These are phyloP conservation scores for Alviniconcha marisindica DNA, from an alignment of 1,140 invertebrate genomes.

Conservation along the genomic window DNA sequence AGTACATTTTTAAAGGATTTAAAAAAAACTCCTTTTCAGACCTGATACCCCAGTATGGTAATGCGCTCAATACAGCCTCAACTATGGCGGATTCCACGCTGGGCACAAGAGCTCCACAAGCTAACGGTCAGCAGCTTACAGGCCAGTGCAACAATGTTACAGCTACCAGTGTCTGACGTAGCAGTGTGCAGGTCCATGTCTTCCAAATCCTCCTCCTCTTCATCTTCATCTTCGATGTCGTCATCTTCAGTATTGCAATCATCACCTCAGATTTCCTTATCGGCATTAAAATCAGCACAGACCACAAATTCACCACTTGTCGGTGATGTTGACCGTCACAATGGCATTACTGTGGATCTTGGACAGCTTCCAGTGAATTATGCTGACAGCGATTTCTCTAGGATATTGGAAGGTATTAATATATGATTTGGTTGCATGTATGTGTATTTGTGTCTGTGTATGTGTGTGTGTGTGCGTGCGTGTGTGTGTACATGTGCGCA, in stretches of 20 bases:
- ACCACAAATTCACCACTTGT: not conserved
- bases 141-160: not conserved
- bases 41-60: not conserved
- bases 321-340: conserved; percentile 6
- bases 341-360: not conserved
- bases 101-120: not conserved
- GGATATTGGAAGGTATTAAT: not conserved
- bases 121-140: not conserved
- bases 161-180: not conserved
- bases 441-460: not conserved
- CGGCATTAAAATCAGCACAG: not conserved
- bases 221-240: not conserved
- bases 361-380: not conserved
- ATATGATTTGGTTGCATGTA: not conserved
- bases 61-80: not conserved
- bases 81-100: not conserved
- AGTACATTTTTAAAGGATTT: too few relatives aligned
- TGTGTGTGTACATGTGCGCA: not conserved
- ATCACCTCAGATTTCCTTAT: conserved; percentile 17
- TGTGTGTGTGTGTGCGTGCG: not conserved
- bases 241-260: not conserved
- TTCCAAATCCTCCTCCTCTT: not conserved
- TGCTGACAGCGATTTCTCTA: not conserved
- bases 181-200: not conserved
- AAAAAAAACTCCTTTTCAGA: conserved; percentile 5